These are phyloP conservation scores for Apotomis capreana DNA, from an alignment of 2,888 invertebrate genomes.

Conservation along the genomic window DNA sequence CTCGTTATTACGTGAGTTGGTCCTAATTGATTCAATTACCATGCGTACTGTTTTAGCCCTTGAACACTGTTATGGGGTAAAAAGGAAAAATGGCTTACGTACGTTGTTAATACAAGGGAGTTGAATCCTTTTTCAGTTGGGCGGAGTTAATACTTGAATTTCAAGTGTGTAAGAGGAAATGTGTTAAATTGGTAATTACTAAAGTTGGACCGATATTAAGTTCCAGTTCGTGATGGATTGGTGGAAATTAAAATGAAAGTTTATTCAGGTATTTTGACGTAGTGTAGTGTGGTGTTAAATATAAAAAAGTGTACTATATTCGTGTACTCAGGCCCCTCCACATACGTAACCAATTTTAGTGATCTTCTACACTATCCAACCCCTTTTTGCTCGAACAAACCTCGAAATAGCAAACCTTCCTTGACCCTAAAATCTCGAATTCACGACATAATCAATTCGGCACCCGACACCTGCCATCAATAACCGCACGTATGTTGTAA, in stretches of 20 bases:
- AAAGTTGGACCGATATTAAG: too few species aligned
- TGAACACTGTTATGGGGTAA: not conserved
- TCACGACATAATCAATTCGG: conserved; percentile 38
- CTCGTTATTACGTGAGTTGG: conserved; percentile 22
- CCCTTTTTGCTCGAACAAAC: not conserved
- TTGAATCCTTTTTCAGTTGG: not conserved
- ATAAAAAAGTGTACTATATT: not conserved
- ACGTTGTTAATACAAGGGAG: not conserved
- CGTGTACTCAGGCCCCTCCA: too few species aligned
- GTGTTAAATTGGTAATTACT: not conserved
- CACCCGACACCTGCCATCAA: conserved; percentile 38
- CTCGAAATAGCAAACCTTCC: not conserved
- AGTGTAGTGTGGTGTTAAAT: too few species aligned
- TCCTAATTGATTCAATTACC: conserved; percentile 25
- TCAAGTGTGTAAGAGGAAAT: not conserved
- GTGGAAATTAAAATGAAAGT: too few species aligned
- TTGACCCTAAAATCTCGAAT: conserved; percentile 32
- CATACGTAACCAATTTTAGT: too few species aligned
- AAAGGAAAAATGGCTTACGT: not conserved
- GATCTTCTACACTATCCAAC: not conserved
- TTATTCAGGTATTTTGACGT: too few species aligned
- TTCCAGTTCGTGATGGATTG: too few species aligned
- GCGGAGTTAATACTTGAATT: not conserved
- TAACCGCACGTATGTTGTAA: conserved; percentile 39
- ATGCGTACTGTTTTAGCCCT: conserved; percentile 6